Percentiles rank a stretch among this genome's conserved stretches.
These are phyloP conservation scores for Pterophyllum scalare DNA, from an alignment of 2,113 vertebrate species.

Conservation along the genomic window DNA sequence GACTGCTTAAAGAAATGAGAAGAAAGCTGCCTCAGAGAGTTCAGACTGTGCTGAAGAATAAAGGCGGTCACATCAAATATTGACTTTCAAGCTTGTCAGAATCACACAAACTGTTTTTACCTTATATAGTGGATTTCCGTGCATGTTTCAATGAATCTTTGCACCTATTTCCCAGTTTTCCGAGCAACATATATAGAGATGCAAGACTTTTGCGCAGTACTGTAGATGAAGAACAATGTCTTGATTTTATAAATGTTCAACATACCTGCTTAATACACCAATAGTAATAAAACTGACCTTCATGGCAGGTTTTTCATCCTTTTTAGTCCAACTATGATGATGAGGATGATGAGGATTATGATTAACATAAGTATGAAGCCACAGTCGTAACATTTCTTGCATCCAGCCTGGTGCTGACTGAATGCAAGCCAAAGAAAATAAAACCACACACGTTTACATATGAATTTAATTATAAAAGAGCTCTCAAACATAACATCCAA, in stretches of 20 bases:
- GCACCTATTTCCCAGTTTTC: background rate
- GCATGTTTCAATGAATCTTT: background rate
- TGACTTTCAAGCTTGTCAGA: too few species aligned
- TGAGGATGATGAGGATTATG: too few species aligned
- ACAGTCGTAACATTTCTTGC: too few species aligned
- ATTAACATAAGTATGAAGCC: too few species aligned
- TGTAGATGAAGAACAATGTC: background rate
- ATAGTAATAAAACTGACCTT: background rate
- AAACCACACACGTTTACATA: conserved; percentile 5
- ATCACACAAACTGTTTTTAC: too few species aligned
- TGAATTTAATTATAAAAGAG: conserved; percentile 57
- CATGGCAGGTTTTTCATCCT: too few species aligned
- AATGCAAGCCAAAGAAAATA: background rate
- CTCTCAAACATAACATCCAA: conserved; percentile 24
- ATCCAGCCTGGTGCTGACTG: background rate
- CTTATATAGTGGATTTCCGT: too few species aligned
- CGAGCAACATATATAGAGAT: rapidly evolving
- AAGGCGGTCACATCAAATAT: too few species aligned
- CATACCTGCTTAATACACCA: background rate
- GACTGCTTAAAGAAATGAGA: background rate
- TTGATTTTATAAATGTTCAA: background rate
- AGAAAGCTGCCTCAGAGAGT: too few species aligned
- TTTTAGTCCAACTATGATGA: too few species aligned
- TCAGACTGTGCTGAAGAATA: too few species aligned
- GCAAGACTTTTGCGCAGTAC: background rate